A percentile compares a stretch with the other conserved stretches of the same genome.
These are phyloP conservation scores for Gymnarchus niloticus DNA, from an alignment of 2,113 vertebrate species.

Conservation along the genomic window DNA sequence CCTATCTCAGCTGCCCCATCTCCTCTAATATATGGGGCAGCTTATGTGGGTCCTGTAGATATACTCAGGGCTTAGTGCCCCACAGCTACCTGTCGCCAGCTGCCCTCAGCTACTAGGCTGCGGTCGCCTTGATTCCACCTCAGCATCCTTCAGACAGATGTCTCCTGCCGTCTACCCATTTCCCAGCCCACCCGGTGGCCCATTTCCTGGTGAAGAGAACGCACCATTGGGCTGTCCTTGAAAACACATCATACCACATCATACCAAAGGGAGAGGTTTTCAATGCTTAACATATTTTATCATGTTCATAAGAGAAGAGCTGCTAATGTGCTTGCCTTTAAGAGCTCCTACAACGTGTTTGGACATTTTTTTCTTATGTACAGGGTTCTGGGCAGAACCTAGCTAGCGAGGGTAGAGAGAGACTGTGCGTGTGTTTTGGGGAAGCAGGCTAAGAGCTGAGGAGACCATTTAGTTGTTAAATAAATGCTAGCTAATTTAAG, in stretches of 20 bases:
- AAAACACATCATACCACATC: background rate
- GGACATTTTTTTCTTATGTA: too few relatives aligned
- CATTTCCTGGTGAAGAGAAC: background rate
- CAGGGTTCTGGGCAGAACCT: too few relatives aligned
- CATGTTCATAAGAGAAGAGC: too few relatives aligned
- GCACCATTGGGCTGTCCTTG: background rate
- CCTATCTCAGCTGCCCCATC: conserved; percentile 20
- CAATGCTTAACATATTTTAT: too few relatives aligned
- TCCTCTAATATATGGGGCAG: conserved; percentile 32
- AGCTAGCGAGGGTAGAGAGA: too few relatives aligned
- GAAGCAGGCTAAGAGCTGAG: too few relatives aligned
- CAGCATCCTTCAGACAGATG: background rate
- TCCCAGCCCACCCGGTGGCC: background rate
- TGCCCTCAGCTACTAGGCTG: background rate
- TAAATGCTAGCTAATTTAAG: too few relatives aligned
- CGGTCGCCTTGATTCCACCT: background rate
- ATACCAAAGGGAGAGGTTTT: too few relatives aligned
- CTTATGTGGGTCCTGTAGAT: conserved; percentile 37
- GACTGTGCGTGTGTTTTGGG: too few relatives aligned
- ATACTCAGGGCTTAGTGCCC: conserved; percentile 32
- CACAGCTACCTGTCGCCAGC: conserved; percentile 41
- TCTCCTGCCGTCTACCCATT: background rate
- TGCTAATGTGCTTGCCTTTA: too few relatives aligned
- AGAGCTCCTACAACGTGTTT: too few relatives aligned
- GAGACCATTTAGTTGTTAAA: too few relatives aligned